Evolutionary conservation across 2,797 vertebrate species (phyloP).

Genomic region (Propithecus perrieri): DNA sequence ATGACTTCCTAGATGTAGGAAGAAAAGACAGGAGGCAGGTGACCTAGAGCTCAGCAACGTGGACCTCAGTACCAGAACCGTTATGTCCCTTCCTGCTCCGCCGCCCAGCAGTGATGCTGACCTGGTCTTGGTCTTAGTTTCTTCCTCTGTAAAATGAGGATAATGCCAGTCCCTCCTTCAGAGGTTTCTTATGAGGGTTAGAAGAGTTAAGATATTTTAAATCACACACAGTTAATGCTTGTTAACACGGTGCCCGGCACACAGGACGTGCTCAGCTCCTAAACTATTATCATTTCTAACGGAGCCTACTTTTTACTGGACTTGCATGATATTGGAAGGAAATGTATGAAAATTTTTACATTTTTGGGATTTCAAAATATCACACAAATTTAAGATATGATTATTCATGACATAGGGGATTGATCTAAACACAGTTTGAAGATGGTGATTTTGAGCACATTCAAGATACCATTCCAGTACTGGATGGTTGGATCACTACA

Average conservation of each 20-base stretch:
- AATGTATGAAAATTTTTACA: not conserved
- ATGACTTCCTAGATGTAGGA: not conserved
- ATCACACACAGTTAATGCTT: not conserved
- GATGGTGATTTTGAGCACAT: not conserved
- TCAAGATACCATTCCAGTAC: not conserved
- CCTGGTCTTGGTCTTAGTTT: not conserved
- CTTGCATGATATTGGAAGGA: not conserved
- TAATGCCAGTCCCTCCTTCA: not conserved
- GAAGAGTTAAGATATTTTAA: not conserved
- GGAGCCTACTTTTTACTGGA: not conserved
- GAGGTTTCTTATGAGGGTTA: not conserved
- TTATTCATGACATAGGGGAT: not conserved
- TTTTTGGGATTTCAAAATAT: not conserved
- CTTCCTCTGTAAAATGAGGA: not conserved
- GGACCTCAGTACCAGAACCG: not conserved
- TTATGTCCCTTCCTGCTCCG: not conserved
- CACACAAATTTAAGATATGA: not conserved
- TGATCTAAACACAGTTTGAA: not conserved
- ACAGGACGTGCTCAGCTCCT: not conserved
- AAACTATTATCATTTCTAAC: constrained; percentile 2
- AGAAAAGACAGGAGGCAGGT: not conserved
- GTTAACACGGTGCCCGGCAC: not conserved
- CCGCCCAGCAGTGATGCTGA: not conserved
- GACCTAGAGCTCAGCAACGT: not conserved
- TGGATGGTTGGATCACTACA: not conserved